phyloP scores from a whole-genome alignment of 64 coral and sea anemone genomes.

The Cladopsammia gracilis region DNA sequence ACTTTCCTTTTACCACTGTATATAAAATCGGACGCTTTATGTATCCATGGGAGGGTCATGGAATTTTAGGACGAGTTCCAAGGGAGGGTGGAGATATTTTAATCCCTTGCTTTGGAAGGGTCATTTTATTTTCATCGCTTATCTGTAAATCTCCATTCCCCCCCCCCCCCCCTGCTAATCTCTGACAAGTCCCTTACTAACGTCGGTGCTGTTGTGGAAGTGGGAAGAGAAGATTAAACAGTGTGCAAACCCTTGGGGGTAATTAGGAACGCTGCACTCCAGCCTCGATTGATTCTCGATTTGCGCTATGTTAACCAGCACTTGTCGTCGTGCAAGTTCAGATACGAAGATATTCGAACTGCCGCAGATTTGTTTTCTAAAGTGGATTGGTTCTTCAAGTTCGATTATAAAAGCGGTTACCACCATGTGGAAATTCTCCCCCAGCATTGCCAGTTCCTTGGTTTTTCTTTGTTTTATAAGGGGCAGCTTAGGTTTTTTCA shows the following conservation, averaged over 20 bases:
- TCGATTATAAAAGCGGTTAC: conserved; percentile 69
- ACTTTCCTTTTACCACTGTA: too few relatives aligned
- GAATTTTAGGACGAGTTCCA: too few relatives aligned
- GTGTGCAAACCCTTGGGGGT: conserved; percentile 70
- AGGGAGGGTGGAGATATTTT: too few relatives aligned
- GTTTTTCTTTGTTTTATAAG: conserved; percentile 14
- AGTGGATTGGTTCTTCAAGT: conserved; percentile 63
- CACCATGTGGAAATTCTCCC: conserved; percentile 68
- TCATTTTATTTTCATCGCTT: too few relatives aligned
- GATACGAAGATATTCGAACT: conserved; percentile 63
- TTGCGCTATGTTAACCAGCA: conserved; percentile 65
- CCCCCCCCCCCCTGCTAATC: too few relatives aligned
- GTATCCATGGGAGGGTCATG: neutral
- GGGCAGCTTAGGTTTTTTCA: conserved; percentile 45
- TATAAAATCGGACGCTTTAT: neutral
- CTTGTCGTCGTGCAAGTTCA: conserved; percentile 56
- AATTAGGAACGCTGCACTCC: conserved; percentile 22
- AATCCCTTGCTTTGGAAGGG: too few relatives aligned
- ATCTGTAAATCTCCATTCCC: neutral
- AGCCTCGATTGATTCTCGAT: conserved; percentile 48
- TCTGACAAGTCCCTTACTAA: conserved; percentile 16
- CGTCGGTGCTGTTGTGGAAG: conserved; percentile 49
- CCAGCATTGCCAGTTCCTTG: conserved; percentile 40
- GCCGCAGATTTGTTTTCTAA: conserved; percentile 28
- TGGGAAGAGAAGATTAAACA: conserved; percentile 14